Evolutionary conservation across 2,797 vertebrate species (phyloP).

Genomic region (Manis javanica): DNA sequence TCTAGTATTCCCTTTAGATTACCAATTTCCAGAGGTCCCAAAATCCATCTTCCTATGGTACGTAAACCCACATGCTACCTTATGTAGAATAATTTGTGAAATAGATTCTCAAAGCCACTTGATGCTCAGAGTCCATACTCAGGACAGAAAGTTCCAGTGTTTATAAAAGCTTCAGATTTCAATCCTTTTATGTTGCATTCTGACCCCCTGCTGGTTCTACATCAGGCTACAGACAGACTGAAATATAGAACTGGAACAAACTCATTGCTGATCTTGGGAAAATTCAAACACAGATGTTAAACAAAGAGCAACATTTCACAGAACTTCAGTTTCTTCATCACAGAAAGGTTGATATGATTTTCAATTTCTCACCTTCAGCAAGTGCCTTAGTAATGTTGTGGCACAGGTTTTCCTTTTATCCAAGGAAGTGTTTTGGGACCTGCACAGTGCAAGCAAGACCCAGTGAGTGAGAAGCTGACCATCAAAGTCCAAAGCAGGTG

Average conservation of each 20-base stretch:
- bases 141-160: background rate
- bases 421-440: background rate
- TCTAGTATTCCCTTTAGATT: background rate
- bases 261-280: background rate
- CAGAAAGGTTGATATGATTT: background rate
- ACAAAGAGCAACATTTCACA: slow-evolving; percentile 13
- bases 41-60: background rate
- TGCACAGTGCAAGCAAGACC: background rate
- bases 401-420: background rate
- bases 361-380: background rate
- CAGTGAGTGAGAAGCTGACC: background rate
- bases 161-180: background rate
- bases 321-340: background rate
- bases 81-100: background rate
- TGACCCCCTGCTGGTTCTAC: background rate
- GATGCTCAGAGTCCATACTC: background rate
- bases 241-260: background rate
- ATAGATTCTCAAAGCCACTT: background rate
- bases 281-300: background rate
- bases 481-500: background rate
- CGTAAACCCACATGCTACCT: background rate
- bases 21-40: background rate
- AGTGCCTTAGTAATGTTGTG: background rate
- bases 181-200: background rate
- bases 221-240: background rate